Percentiles rank a stretch among this genome's conserved stretches.
These are phyloP conservation scores for Megaceryle torquata DNA, from an alignment of 2,113 vertebrate genomes.

Conservation along the genomic window DNA sequence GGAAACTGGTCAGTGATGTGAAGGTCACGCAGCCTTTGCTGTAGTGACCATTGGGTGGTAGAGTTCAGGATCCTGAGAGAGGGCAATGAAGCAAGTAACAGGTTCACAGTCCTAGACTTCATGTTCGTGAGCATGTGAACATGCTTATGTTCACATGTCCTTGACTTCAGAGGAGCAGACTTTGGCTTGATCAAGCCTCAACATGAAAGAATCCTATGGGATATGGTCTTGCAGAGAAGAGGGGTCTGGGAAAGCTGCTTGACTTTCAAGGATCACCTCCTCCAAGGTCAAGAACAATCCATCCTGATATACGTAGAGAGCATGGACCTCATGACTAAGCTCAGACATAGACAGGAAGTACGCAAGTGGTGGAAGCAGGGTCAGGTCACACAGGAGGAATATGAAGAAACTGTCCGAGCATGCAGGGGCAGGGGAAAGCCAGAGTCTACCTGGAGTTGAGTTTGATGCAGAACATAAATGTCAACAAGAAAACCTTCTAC, in stretches of 20 bases:
- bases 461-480: not conserved
- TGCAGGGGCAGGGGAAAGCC: not conserved
- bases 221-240: not conserved
- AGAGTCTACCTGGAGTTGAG: not conserved
- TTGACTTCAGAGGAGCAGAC: not conserved
- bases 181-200: not conserved
- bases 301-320: not conserved
- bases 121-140: no score
- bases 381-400: not conserved
- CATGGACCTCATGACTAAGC: not conserved
- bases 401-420: not conserved
- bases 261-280: not conserved
- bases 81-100: not conserved
- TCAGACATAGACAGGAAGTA: not conserved
- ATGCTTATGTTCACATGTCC: no score
- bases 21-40: not conserved
- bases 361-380: not conserved
- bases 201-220: not conserved
- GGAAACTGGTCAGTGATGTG: not conserved
- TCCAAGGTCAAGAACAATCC: not conserved
- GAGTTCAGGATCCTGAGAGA: not conserved
- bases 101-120: not conserved
- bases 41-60: accelerated
- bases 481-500: not conserved
- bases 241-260: not conserved